These are phyloP conservation scores for Synanceia verrucosa DNA, from an alignment of 2,797 vertebrate genomes.

Conservation along the genomic window DNA sequence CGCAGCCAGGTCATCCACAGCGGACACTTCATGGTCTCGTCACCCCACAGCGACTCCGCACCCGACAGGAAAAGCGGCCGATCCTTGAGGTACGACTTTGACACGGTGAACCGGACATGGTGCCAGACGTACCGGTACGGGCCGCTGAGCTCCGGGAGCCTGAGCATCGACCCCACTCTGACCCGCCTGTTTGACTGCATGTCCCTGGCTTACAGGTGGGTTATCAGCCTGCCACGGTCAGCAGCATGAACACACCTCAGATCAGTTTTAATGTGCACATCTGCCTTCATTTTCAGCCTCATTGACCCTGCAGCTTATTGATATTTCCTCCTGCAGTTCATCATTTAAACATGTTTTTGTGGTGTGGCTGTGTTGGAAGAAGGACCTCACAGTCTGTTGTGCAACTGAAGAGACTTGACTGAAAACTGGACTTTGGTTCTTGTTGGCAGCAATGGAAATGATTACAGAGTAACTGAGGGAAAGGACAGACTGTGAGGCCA, in stretches of 20 bases:
- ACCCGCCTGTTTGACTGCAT: constrained; percentile 97
- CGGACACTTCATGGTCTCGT: constrained; percentile 98
- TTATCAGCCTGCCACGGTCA: background rate
- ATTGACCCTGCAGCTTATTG: background rate
- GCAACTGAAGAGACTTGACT: constrained; percentile 66
- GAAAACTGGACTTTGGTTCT: constrained; percentile 80
- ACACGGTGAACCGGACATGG: constrained; percentile 80
- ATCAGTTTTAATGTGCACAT: background rate
- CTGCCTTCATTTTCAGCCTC: too few relatives aligned
- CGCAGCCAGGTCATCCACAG: constrained; percentile 95
- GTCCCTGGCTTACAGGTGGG: constrained; percentile 98
- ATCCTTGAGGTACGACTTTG: constrained; percentile 75
- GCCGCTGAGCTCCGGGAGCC: constrained; percentile 80
- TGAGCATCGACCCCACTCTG: constrained; percentile 94
- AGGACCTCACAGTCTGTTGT: constrained; percentile 50
- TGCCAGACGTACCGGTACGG: constrained; percentile 86
- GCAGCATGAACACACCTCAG: background rate
- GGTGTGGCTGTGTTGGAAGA: background rate
- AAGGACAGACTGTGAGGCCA: constrained; percentile 29
- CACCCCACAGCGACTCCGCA: constrained; percentile 90
- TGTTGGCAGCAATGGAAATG: constrained; percentile 66
- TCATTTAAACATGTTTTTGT: background rate
- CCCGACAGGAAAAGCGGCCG: constrained; percentile 77
- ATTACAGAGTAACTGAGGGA: constrained; percentile 68
- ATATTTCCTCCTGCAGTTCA: background rate